Conservation (phyloP, 2,797 vertebrate species). For the Argya squamiceps region DNA sequence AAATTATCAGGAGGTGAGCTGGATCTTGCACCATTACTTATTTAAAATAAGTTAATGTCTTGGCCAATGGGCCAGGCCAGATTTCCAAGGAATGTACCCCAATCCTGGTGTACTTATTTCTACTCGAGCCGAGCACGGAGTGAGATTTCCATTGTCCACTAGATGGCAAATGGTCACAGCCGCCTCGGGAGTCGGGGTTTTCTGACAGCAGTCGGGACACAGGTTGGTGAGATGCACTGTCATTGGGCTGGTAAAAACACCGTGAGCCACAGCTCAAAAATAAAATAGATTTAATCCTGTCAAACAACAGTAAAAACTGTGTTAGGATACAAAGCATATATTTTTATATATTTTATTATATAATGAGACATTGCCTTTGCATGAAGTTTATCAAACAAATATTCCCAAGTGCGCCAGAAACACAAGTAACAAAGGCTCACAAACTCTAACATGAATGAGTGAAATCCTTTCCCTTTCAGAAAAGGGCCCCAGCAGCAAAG, state of each 20-base stretch:
- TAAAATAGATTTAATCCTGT: not conserved
- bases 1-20: not conserved
- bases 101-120: fast-evolving
- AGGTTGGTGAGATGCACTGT: not conserved
- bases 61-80: not conserved
- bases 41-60: not conserved
- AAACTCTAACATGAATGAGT: not conserved
- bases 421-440: not conserved
- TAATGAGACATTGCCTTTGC: no score
- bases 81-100: not conserved
- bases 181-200: fast-evolving
- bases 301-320: not conserved
- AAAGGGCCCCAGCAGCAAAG: not conserved
- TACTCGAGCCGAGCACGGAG: fast-evolving
- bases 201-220: fast-evolving
- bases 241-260: not conserved
- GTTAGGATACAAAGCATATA: not conserved
- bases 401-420: not conserved
- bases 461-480: not conserved
- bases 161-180: slow-evolving; percentile 39
- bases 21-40: not conserved
- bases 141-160: not conserved
- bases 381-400: no score
- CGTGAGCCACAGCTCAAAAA: not conserved
- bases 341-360: not conserved